Percentiles rank a stretch among this genome's conserved stretches.
Conservation (phyloP, 2,113 vertebrate species). For the Xenopus borealis region DNA sequence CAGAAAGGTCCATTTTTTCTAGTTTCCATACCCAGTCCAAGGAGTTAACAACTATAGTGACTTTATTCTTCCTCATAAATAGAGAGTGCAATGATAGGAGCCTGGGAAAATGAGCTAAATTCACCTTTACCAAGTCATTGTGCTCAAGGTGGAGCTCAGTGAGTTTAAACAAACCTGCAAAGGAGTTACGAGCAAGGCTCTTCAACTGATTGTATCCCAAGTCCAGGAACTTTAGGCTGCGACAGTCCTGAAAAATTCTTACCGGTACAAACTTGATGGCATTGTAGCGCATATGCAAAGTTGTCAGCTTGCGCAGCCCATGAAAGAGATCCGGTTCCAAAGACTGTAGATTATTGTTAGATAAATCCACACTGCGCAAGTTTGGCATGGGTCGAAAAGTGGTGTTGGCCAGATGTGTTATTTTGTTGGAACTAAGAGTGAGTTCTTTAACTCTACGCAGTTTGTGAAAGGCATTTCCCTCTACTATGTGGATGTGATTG, state of each 20-base stretch:
- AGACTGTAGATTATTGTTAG: constrained; percentile 93
- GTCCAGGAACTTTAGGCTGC: constrained; percentile 98
- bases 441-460: constrained; percentile 95
- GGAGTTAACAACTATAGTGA: constrained; percentile 91
- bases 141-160: constrained; percentile 98
- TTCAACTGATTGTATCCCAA: constrained; percentile 98
- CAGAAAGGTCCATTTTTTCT: constrained; percentile 93
- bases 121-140: constrained; percentile 98
- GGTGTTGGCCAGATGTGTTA: constrained; percentile 89
- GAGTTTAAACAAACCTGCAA: constrained; percentile 96
- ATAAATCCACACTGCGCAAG: constrained; percentile 97
- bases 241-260: constrained; percentile 98
- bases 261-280: constrained; percentile 94
- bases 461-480: constrained; percentile 91
- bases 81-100: constrained; percentile 90
- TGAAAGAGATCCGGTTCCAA: constrained; percentile 95
- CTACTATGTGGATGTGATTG: constrained; percentile 94
- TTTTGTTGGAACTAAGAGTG: constrained; percentile 96
- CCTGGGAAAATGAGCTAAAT: constrained; percentile 96
- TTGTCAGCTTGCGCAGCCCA: constrained; percentile 95
- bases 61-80: constrained; percentile 92
- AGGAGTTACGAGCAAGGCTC: constrained; percentile 96
- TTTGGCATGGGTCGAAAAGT: constrained; percentile 97
- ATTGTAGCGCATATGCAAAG: constrained; percentile 94
- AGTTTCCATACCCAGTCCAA: constrained; percentile 97